phyloP scores from a whole-genome alignment of 2,888 invertebrate genomes.

The Drosophila formosana region DNA sequence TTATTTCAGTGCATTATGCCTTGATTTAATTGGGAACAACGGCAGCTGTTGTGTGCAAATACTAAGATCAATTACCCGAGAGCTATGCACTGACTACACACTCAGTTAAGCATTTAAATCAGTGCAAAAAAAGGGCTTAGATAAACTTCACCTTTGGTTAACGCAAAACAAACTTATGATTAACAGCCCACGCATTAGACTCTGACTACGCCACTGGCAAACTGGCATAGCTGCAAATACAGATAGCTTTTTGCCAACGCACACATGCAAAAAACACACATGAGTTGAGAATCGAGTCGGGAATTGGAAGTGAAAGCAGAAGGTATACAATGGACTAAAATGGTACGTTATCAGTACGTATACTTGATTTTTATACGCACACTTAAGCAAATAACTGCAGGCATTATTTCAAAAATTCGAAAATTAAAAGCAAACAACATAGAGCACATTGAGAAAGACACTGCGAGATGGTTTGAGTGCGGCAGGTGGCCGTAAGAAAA shows the following conservation, averaged over 20 bases:
- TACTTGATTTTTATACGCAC: constrained; percentile 80
- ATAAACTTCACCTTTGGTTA: background rate
- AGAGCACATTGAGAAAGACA: constrained; percentile 33
- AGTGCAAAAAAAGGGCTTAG: background rate
- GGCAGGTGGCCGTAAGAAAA: constrained; percentile 64
- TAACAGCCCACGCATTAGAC: background rate
- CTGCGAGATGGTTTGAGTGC: background rate
- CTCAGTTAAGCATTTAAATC: constrained; percentile 11
- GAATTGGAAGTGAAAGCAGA: constrained; percentile 20
- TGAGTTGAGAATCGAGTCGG: background rate
- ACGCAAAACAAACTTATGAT: background rate
- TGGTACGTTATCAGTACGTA: constrained; percentile 75
- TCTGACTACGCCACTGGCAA: constrained; percentile 38
- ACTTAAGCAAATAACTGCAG: constrained; percentile 79
- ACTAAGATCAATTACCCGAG: constrained; percentile 22
- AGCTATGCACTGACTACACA: constrained; percentile 4
- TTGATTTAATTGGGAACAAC: constrained; percentile 49
- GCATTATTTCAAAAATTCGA: constrained; percentile 79
- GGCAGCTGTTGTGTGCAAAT: constrained; percentile 37
- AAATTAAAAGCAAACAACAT: constrained; percentile 79
- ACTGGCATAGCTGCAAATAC: constrained; percentile 21
- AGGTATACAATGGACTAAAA: constrained; percentile 57
- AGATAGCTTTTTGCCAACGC: constrained; percentile 15
- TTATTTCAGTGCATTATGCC: constrained; percentile 29
- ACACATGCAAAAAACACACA: constrained; percentile 14